These are phyloP conservation scores for Mus spretus DNA, from an alignment of 2,797 vertebrate genomes.

Conservation along the genomic window DNA sequence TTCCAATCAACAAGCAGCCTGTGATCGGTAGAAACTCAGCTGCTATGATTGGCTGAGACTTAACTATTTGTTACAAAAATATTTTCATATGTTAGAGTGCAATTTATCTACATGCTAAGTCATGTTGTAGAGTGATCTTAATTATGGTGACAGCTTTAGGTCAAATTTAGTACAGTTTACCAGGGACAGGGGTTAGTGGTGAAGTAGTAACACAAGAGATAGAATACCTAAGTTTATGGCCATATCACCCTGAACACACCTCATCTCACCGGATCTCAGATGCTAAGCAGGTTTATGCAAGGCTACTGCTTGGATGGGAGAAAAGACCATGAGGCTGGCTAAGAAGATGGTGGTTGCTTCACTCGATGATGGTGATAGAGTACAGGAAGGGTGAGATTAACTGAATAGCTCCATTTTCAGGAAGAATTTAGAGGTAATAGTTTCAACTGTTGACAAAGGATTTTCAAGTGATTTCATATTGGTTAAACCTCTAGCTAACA, in stretches of 20 bases:
- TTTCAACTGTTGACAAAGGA: neutral
- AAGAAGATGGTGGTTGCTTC: neutral
- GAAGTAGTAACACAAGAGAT: neutral
- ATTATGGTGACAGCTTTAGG: neutral
- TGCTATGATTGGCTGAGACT: slow-evolving; percentile 2
- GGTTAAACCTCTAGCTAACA: neutral
- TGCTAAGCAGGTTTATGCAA: neutral
- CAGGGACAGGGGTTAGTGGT: neutral
- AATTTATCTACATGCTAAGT: neutral
- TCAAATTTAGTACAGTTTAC: neutral
- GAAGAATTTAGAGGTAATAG: slow-evolving; percentile 4
- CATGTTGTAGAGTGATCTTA: neutral
- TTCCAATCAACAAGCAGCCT: neutral
- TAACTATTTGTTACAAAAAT: neutral
- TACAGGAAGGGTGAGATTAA: neutral
- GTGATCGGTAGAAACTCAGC: neutral
- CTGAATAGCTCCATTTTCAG: neutral
- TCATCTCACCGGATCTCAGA: neutral
- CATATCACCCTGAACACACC: neutral
- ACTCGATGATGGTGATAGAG: neutral
- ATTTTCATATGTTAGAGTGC: neutral
- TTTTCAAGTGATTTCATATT: neutral
- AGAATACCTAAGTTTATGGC: neutral
- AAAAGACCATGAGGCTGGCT: neutral
- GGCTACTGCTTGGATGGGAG: neutral